phyloP scores from a whole-genome alignment of 2,113 vertebrate genomes.

The Neogale vison region DNA sequence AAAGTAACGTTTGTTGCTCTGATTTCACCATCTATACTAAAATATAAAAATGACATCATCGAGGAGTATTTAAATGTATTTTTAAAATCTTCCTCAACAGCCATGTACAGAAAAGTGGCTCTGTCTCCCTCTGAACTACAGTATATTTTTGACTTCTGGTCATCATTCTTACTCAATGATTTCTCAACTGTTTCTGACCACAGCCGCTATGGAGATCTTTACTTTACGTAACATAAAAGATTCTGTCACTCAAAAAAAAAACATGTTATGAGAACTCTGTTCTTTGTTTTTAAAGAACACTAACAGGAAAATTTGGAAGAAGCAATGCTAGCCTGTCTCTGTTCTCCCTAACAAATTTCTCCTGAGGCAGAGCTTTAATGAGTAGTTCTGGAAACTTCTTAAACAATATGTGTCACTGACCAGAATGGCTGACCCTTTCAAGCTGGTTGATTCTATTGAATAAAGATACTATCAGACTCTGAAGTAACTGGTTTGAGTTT shows the following conservation, averaged over 20 bases:
- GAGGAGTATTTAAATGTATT: neutral
- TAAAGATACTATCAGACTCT: constrained; percentile 70
- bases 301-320: neutral
- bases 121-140: neutral
- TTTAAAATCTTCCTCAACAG: neutral
- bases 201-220: neutral
- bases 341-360: constrained; percentile 31
- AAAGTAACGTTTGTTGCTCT: neutral
- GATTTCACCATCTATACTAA: constrained; percentile 12
- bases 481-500: constrained; percentile 76
- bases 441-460: constrained; percentile 30
- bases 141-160: neutral
- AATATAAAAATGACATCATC: neutral
- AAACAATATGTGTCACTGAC: constrained; percentile 18
- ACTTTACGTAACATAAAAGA: constrained; percentile 15
- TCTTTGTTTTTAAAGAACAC: constrained; percentile 40
- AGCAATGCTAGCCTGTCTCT: neutral
- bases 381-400: constrained; percentile 60
- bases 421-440: constrained; percentile 70
- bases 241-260: neutral
- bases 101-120: neutral
- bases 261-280: neutral
- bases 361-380: constrained; percentile 26
- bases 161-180: neutral
- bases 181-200: neutral